A percentile compares a stretch with the other conserved stretches of the same genome.
Conservation (phyloP, 2,113 vertebrate genomes). For the Struthidea cinerea region DNA sequence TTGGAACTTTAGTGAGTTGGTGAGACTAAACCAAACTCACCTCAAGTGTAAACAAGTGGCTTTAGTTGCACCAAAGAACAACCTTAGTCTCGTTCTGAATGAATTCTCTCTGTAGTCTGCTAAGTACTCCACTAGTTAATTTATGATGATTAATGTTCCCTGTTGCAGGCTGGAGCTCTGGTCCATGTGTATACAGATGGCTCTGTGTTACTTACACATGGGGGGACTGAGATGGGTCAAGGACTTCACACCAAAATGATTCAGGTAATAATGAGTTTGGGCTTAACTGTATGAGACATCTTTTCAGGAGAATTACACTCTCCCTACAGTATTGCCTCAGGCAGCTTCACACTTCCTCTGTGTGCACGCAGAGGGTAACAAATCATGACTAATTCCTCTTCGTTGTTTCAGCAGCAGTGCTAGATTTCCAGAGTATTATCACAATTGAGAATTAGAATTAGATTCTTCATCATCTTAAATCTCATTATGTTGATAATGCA, state of each 20-base stretch:
- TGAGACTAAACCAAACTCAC: background rate
- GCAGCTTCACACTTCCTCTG: background rate
- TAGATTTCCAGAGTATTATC: background rate
- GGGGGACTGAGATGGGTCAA: slow-evolving; percentile 96
- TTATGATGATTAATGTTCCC: background rate
- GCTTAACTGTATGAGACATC: background rate
- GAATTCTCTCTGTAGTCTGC: background rate
- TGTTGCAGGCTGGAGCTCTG: slow-evolving; percentile 85
- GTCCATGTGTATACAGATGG: slow-evolving; percentile 92
- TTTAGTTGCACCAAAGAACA: background rate
- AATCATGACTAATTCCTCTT: background rate
- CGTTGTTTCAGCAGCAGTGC: background rate
- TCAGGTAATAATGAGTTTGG: slow-evolving; percentile 76
- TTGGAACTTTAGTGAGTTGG: background rate
- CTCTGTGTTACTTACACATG: slow-evolving; percentile 90
- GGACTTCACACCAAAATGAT: slow-evolving; percentile 98
- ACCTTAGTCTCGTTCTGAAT: background rate
- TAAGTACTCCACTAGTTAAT: background rate
- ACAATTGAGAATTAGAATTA: background rate
- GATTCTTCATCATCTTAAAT: background rate
- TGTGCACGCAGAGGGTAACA: background rate
- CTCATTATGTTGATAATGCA: background rate
- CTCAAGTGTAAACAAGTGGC: background rate
- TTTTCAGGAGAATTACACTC: background rate
- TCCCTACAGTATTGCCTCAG: background rate